Percentiles rank a stretch among this genome's conserved stretches.
These are phyloP conservation scores for Podargus strigoides DNA, from an alignment of 2,797 vertebrate species.

Conservation along the genomic window DNA sequence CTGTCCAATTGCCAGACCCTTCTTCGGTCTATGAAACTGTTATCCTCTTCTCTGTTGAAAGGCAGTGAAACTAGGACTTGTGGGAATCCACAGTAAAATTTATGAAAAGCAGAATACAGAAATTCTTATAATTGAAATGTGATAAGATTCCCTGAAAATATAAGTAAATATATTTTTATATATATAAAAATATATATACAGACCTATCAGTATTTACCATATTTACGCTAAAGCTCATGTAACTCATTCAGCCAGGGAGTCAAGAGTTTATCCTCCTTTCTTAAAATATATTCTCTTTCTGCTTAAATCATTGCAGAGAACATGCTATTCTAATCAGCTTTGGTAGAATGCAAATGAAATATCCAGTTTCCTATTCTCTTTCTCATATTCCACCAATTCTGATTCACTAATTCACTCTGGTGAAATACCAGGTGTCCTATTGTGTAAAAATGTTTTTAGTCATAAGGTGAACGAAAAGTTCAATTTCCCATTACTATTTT, in stretches of 20 bases:
- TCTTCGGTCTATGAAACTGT: background rate
- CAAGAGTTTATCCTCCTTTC: background rate
- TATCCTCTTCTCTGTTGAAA: background rate
- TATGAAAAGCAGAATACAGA: background rate
- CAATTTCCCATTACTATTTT: conserved; percentile 8
- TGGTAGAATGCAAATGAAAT: background rate
- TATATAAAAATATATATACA: background rate
- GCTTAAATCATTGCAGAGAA: background rate
- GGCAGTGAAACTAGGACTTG: background rate
- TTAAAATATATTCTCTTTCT: background rate
- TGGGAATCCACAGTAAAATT: background rate
- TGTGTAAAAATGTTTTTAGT: conserved; percentile 16
- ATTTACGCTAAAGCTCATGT: background rate
- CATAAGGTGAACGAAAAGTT: conserved; percentile 4
- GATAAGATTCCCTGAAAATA: background rate
- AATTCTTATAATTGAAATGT: background rate
- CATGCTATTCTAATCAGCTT: conserved; percentile 1
- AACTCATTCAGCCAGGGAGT: background rate
- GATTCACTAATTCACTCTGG: background rate
- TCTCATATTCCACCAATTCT: background rate
- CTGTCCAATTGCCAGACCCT: background rate
- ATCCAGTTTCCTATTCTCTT: background rate
- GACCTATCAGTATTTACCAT: background rate
- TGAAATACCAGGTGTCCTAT: conserved; percentile 11
- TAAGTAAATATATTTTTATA: too few species aligned